Evolutionary conservation across 2,797 vertebrate genomes (phyloP), one percentile per base, ranked within the genome.

Genomic region (Distichodus sexfasciatus): DNA sequence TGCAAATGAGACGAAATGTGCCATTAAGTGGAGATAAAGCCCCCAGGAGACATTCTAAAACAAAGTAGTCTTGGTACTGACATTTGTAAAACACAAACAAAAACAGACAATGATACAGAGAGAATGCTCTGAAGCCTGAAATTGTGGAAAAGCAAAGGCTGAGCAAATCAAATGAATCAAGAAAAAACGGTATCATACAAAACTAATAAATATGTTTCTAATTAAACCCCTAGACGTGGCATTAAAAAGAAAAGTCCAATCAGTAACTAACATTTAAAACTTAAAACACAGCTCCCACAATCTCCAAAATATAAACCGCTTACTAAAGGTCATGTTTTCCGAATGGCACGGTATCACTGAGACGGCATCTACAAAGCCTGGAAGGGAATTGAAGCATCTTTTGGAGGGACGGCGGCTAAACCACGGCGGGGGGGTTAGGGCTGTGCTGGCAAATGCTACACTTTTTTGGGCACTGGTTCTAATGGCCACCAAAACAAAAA

Each of bases 1-100:
- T 98, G 78, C 15, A 59, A 62, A 70, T 8, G 35, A 59, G 19
- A 48, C 12, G 31, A 63, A 17, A 40, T 29, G n/a, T n/a, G n/a
- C n/a, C n/a, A n/a, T n/a, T n/a, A n/a, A n/a, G n/a, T n/a, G n/a
- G n/a, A n/a, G n/a, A n/a, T n/a, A n/a, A n/a, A n/a, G n/a, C n/a
- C n/a, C n/a, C n/a, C n/a, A n/a, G n/a, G n/a, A n/a, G n/a, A n/a
- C n/a, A n/a, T n/a, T n/a, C n/a, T n/a, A n/a, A n/a, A n/a, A n/a
- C n/a, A n/a, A n/a, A n/a, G n/a, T n/a, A n/a, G n/a, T n/a, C n/a
- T n/a, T n/a, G n/a, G n/a, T n/a, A n/a, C n/a, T n/a, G n/a, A n/a
- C n/a, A n/a, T n/a, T n/a, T n/a, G n/a, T n/a, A n/a, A n/a, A 1
- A 47, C 0, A 38, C 36, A 24, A 12, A 48, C 9, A 1, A 3